Percentiles rank a stretch among this genome's conserved stretches.
These are phyloP conservation scores for Spermophilus dauricus DNA, from an alignment of 2,113 vertebrate genomes.

Conservation along the genomic window DNA sequence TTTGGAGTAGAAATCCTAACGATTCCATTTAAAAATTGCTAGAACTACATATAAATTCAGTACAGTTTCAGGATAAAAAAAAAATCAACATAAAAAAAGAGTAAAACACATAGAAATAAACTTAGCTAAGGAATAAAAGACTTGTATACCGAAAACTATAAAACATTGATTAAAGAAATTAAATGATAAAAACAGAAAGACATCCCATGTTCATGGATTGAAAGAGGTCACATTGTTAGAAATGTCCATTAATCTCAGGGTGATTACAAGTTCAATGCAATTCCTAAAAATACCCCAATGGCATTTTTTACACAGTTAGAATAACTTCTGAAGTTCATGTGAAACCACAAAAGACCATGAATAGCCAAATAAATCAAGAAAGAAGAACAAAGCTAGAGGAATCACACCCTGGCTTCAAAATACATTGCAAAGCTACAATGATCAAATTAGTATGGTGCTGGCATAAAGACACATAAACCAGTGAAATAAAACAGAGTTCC, in stretches of 20 bases:
- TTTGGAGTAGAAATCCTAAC: not conserved
- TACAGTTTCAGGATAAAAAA: not conserved
- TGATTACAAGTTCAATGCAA: not conserved
- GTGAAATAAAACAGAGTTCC: no score
- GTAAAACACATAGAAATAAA: not conserved
- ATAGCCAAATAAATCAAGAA: no score
- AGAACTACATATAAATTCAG: no score
- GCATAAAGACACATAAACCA: not conserved
- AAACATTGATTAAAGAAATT: not conserved
- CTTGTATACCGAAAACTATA: not conserved
- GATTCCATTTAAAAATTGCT: not conserved
- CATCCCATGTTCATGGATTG: not conserved
- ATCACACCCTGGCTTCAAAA: no score
- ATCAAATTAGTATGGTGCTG: not conserved
- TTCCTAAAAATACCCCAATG: no score
- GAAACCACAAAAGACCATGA: no score
- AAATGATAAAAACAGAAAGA: not conserved
- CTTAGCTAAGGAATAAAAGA: not conserved
- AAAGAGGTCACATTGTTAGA: not conserved
- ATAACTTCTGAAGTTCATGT: no score
- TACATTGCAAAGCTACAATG: no score
- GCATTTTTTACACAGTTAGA: no score
- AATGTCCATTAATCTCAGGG: not conserved
- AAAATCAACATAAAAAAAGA: not conserved
- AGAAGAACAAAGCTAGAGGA: no score